phyloP scores from a whole-genome alignment of 2,113 vertebrate genomes.

The Forbesichthys agassizii region DNA sequence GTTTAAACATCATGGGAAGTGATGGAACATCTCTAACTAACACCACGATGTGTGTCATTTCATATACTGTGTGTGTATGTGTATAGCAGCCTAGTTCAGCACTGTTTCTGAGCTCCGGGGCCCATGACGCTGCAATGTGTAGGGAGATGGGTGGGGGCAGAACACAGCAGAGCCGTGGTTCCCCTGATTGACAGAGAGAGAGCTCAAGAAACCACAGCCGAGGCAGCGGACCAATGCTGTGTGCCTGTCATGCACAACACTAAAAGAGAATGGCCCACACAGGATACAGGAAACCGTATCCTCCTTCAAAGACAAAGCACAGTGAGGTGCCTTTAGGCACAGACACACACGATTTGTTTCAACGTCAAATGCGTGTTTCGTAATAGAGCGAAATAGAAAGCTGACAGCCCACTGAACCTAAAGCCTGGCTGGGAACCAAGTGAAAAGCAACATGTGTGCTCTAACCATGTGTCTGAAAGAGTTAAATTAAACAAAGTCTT shows the following conservation, averaged over 20 bases:
- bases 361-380: slow-evolving; percentile 13
- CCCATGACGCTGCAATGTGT: background rate
- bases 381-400: slow-evolving; percentile 28
- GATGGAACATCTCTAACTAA: no score
- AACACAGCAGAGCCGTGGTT: slow-evolving; percentile 29
- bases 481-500: slow-evolving; percentile 4
- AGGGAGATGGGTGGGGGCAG: slow-evolving; percentile 11
- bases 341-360: slow-evolving; percentile 41
- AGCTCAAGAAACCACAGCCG: slow-evolving; percentile 59
- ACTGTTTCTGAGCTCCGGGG: background rate
- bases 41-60: no score
- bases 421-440: slow-evolving; percentile 16
- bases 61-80: no score
- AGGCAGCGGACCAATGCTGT: slow-evolving; percentile 54
- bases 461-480: slow-evolving; percentile 2
- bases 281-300: slow-evolving; percentile 38
- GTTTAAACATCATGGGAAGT: background rate
- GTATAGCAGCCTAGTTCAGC: no score
- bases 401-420: slow-evolving; percentile 9
- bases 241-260: slow-evolving; percentile 26
- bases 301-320: slow-evolving; percentile 22
- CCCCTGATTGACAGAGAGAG: slow-evolving; percentile 64
- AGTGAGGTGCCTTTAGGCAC: slow-evolving; percentile 24
- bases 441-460: slow-evolving; percentile 9
- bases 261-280: background rate